Evolutionary conservation across 2,113 vertebrate genomes (phyloP).

Genomic region (Lagenorhynchus albirostris): DNA sequence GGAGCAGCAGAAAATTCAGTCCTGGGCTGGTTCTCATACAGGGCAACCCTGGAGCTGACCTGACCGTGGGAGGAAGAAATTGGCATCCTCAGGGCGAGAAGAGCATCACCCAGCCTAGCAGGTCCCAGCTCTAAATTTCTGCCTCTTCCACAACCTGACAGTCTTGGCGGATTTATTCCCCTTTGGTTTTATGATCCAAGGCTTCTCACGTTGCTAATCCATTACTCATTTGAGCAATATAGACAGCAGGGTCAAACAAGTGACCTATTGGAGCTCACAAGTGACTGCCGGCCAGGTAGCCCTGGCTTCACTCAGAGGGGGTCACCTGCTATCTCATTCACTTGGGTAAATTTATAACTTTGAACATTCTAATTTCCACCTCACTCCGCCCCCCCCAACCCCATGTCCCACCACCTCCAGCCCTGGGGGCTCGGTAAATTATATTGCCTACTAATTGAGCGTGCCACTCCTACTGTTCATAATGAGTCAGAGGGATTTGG

Average conservation of each 20-base stretch:
- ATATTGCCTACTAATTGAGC: conserved; percentile 60
- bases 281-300: conserved; percentile 39
- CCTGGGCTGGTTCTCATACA: background rate
- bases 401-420: background rate
- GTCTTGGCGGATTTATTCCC: conserved; percentile 57
- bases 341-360: conserved; percentile 46
- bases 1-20: background rate
- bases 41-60: background rate
- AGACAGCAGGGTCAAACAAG: conserved; percentile 58
- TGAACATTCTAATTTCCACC: conserved; percentile 43
- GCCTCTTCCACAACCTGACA: conserved; percentile 49
- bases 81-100: background rate
- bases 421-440: conserved; percentile 43
- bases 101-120: background rate
- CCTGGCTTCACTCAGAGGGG: conserved; percentile 19
- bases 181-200: conserved; percentile 55
- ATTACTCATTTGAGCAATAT: conserved; percentile 65
- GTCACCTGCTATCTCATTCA: background rate
- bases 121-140: conserved; percentile 51
- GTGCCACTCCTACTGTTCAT: background rate
- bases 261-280: conserved; percentile 18
- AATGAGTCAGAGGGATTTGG: conserved; percentile 72
- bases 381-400: background rate
- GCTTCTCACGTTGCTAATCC: conserved; percentile 62
- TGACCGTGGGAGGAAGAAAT: background rate